Evolutionary conservation across 2,888 invertebrate species (phyloP), one percentile per base, ranked within the genome.

Genomic region (Clistopyga incitator): DNA sequence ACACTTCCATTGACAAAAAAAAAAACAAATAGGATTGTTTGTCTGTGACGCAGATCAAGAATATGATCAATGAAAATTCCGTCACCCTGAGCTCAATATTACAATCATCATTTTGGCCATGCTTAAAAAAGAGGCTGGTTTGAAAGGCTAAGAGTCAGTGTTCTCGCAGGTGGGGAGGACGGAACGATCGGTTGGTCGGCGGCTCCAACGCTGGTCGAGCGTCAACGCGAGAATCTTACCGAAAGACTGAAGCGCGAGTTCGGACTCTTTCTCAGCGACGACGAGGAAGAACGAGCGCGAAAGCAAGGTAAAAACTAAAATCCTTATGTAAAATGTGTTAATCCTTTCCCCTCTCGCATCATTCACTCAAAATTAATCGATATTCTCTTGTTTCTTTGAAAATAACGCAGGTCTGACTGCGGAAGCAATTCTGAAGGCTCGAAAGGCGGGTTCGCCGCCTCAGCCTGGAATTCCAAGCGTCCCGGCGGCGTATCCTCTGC

Each of bases 201-300:
- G 2, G 97, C 97, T 86, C 97, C 98, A 52, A 98, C 98, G 18
- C 95, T 97, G 81, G 95, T 97, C 67, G 98, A 98, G 93, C 95
- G 97, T 71, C 97, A 98, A 90, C 95, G 98, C 86, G 98, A 98
- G 94, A 97, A 97, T 94, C 95, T 98, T 77, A 97, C 97, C 87
- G 96, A 97, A 91, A 95, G 98, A 87, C 94, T 98, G 86, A 95
- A 97, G 88, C 95, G 97, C 85, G 97, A 97, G 92, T 97, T 97
- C 93, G 97, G 97, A 45, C 94, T 97, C 76, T 95, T 96, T 84
- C 93, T 96, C 82, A 95, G 95, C 25, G 95, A 96, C 81, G 96
- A 96, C 90, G 96, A 96, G 87, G 95, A 96, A 90, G 93, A 93
- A 84, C 88, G 93, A 82, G 94, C 94, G 86, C 94, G 95, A 56